These are phyloP conservation scores for Trissolcus japonicus DNA, from an alignment of 2,888 invertebrate species.

Conservation along the genomic window DNA sequence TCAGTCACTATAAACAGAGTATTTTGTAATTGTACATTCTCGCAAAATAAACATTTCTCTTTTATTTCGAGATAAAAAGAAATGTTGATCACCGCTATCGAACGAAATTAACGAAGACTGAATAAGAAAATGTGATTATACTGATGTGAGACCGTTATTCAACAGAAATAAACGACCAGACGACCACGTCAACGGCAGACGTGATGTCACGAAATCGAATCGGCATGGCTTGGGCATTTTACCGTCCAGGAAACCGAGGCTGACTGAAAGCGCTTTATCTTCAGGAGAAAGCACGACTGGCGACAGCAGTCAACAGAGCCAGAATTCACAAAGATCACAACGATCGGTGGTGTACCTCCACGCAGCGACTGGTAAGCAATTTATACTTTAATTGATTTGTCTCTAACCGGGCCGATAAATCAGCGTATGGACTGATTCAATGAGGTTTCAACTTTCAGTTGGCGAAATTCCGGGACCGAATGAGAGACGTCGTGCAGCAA, in stretches of 20 bases:
- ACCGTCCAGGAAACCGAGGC: slow-evolving; percentile 70
- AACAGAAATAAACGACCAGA: slow-evolving; percentile 69
- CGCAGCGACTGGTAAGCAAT: slow-evolving; percentile 84
- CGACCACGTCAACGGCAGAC: slow-evolving; percentile 68
- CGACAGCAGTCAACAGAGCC: slow-evolving; percentile 82
- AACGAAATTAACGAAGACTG: slow-evolving; percentile 22
- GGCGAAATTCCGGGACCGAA: slow-evolving; percentile 89
- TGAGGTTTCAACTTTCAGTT: slow-evolving; percentile 76
- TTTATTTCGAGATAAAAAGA: too few species aligned
- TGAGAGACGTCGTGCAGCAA: slow-evolving; percentile 81
- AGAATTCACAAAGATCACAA: slow-evolving; percentile 80
- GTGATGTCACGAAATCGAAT: slow-evolving; percentile 69
- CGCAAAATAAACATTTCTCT: too few species aligned
- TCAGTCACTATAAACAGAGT: too few species aligned
- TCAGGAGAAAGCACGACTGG: slow-evolving; percentile 76
- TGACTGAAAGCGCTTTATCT: slow-evolving; percentile 72
- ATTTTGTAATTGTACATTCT: too few species aligned
- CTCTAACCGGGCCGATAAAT: background rate
- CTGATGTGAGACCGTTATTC: slow-evolving; percentile 35
- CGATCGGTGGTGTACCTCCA: slow-evolving; percentile 90
- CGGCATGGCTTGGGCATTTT: slow-evolving; percentile 69
- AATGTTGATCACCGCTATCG: background rate
- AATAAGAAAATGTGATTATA: slow-evolving; percentile 20
- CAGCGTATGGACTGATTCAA: background rate
- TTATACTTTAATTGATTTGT: background rate